phyloP scores from a whole-genome alignment of 2,797 vertebrate species.

The Amblyopsis hoosieri region DNA sequence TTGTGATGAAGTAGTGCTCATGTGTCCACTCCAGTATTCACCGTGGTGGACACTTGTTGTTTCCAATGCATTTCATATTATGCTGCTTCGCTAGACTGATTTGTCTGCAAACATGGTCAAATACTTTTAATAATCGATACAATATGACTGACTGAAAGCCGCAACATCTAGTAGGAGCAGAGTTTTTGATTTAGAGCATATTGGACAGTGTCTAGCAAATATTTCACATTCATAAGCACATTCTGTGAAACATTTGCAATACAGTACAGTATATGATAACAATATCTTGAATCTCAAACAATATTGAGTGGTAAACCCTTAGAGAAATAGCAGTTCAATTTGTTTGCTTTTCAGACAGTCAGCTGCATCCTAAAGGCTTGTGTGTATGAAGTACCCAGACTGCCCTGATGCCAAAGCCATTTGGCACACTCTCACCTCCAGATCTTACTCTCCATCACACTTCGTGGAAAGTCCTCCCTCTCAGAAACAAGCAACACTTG shows the following conservation, averaged over 20 bases:
- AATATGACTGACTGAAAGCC: slow-evolving; percentile 16
- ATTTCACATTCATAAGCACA: no score
- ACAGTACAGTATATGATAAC: slow-evolving; percentile 44
- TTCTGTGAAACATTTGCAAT: slow-evolving; percentile 13
- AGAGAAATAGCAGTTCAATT: slow-evolving; percentile 4
- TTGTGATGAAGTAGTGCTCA: slow-evolving; percentile 43
- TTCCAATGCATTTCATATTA: neutral
- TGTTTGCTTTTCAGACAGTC: neutral
- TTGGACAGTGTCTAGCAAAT: slow-evolving; percentile 21
- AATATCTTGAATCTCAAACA: slow-evolving; percentile 27
- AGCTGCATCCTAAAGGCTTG: slow-evolving; percentile 5
- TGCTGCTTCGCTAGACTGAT: neutral
- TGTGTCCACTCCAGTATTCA: slow-evolving; percentile 13
- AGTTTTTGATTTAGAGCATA: slow-evolving; percentile 25
- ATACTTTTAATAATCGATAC: slow-evolving; percentile 45
- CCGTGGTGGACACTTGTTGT: slow-evolving; percentile 4
- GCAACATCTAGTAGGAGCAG: slow-evolving; percentile 39
- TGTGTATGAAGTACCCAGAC: slow-evolving; percentile 27
- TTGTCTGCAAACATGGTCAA: slow-evolving; percentile 48
- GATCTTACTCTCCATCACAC: slow-evolving; percentile 29
- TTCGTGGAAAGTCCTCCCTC: slow-evolving; percentile 39
- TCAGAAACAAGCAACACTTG: slow-evolving; percentile 59
- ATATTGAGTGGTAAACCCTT: slow-evolving; percentile 13
- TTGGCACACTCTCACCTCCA: slow-evolving; percentile 46
- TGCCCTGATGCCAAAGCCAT: slow-evolving; percentile 31